Percentiles rank a stretch among this genome's conserved stretches.
Conservation (phyloP, 1,140 invertebrate genomes). For the Bursaphelenchus mucronatus region DNA sequence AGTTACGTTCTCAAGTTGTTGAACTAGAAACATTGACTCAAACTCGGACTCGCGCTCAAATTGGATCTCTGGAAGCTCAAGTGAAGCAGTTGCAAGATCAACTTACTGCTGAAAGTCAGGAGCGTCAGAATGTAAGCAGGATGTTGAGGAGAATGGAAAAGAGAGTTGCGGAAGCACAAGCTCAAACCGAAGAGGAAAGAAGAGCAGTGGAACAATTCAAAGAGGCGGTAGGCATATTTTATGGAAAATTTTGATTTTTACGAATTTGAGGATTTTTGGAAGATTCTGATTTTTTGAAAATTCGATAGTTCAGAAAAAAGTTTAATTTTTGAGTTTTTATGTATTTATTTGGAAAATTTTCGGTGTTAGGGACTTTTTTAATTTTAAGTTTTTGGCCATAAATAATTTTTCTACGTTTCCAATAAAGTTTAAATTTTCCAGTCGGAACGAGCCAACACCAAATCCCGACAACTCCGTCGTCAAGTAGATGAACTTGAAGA, state of each 20-base stretch:
- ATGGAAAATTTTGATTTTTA: too few relatives aligned
- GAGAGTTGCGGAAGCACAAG: conserved; percentile 33
- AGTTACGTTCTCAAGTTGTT: conserved; percentile 72
- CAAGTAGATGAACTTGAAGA: conserved; percentile 57
- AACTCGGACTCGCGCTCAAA: conserved; percentile 86
- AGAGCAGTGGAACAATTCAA: conserved; percentile 47
- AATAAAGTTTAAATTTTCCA: neutral
- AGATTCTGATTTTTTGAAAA: too few relatives aligned
- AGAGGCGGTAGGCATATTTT: conserved; percentile 45
- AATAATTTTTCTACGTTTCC: too few relatives aligned
- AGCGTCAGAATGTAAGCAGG: conserved; percentile 32
- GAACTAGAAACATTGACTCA: conserved; percentile 87
- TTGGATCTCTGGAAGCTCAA: conserved; percentile 87
- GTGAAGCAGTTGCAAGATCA: conserved; percentile 83
- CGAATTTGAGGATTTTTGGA: too few relatives aligned
- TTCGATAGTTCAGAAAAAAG: too few relatives aligned
- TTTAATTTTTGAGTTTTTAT: too few relatives aligned
- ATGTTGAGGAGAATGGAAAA: conserved; percentile 47
- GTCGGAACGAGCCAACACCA: conserved; percentile 41
- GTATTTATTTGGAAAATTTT: too few relatives aligned
- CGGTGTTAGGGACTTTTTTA: too few relatives aligned
- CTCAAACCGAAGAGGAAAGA: conserved; percentile 49
- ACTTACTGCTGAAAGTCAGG: conserved; percentile 33
- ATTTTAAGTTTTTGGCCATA: too few relatives aligned
- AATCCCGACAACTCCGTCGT: conserved; percentile 42